A percentile compares a stretch with the other conserved stretches of the same genome.
phyloP scores from a whole-genome alignment of 1,140 invertebrate genomes.

The Drepana arcuata region DNA sequence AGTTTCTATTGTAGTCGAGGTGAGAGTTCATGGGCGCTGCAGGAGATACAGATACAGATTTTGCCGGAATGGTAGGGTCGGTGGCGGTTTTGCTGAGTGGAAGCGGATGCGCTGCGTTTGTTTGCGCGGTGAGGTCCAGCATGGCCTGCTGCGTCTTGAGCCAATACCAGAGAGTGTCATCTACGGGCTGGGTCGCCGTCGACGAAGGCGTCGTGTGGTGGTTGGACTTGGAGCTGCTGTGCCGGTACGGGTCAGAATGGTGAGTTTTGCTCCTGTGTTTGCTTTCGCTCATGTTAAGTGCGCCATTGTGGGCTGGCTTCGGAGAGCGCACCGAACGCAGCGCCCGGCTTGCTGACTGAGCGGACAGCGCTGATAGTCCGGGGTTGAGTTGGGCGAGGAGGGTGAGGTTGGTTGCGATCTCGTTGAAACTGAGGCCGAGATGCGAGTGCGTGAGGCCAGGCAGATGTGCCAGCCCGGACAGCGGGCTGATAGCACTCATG shows the following conservation, averaged over 20 bases:
- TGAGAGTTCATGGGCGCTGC: slow-evolving; percentile 45
- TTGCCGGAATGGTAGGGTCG: slow-evolving; percentile 56
- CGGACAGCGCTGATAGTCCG: slow-evolving; percentile 69
- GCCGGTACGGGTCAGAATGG: slow-evolving; percentile 50
- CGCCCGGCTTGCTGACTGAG: slow-evolving; percentile 61
- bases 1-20: slow-evolving; percentile 72
- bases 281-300: slow-evolving; percentile 47
- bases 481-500: slow-evolving; percentile 73
- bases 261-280: slow-evolving; percentile 60
- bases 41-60: too few species aligned
- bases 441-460: slow-evolving; percentile 72
- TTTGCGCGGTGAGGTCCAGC: slow-evolving; percentile 60
- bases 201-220: slow-evolving; percentile 42
- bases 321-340: slow-evolving; percentile 63
- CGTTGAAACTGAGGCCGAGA: slow-evolving; percentile 74
- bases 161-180: slow-evolving; percentile 80
- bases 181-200: slow-evolving; percentile 72
- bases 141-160: slow-evolving; percentile 78
- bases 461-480: slow-evolving; percentile 71
- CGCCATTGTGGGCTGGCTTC: slow-evolving; percentile 70
- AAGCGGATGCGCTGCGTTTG: slow-evolving; percentile 41
- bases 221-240: slow-evolving; percentile 43
- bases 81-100: slow-evolving; percentile 36
- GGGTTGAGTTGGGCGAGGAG: slow-evolving; percentile 75
- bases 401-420: slow-evolving; percentile 74